A percentile compares a stretch with the other conserved stretches of the same genome.
Evolutionary conservation across 2,888 invertebrate genomes (phyloP).

Genomic region (Athalia rosae): DNA sequence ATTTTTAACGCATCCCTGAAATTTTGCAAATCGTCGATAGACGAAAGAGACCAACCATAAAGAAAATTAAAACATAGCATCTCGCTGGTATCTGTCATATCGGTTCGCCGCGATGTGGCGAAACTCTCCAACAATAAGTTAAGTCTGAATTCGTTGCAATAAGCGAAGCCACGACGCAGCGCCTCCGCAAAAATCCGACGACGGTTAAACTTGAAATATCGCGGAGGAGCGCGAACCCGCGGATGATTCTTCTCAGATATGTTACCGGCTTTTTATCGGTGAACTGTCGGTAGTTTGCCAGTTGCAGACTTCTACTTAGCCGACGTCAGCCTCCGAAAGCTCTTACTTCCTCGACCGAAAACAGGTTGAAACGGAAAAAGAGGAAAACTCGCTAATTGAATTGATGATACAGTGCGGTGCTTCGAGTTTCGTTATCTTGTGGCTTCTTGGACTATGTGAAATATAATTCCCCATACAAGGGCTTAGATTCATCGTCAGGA

Average conservation of each 20-base stretch:
- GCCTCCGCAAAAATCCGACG: too few relatives aligned
- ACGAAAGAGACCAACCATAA: background rate
- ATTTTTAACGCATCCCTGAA: background rate
- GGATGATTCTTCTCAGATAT: conserved; percentile 8
- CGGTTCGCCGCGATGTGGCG: too few relatives aligned
- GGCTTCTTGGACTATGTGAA: too few relatives aligned
- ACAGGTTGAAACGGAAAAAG: background rate
- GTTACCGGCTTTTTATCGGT: background rate
- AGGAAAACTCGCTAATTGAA: too few relatives aligned
- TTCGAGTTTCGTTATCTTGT: too few relatives aligned
- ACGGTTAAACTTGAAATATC: too few relatives aligned
- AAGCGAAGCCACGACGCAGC: too few relatives aligned
- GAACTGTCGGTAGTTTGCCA: conserved; percentile 24
- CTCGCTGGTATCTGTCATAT: background rate
- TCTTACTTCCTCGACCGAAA: background rate
- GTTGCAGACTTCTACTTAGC: conserved; percentile 5
- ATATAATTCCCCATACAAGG: too few relatives aligned
- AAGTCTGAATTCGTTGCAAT: too few relatives aligned
- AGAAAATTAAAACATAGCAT: background rate
- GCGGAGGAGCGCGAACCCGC: background rate
- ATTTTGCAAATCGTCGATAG: background rate
- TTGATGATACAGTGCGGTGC: too few relatives aligned
- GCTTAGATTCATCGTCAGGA: too few relatives aligned
- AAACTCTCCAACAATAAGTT: too few relatives aligned
- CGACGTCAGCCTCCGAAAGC: background rate